These are phyloP conservation scores for Ivindomyrus marchei DNA, from an alignment of 2,113 vertebrate genomes.

Conservation along the genomic window DNA sequence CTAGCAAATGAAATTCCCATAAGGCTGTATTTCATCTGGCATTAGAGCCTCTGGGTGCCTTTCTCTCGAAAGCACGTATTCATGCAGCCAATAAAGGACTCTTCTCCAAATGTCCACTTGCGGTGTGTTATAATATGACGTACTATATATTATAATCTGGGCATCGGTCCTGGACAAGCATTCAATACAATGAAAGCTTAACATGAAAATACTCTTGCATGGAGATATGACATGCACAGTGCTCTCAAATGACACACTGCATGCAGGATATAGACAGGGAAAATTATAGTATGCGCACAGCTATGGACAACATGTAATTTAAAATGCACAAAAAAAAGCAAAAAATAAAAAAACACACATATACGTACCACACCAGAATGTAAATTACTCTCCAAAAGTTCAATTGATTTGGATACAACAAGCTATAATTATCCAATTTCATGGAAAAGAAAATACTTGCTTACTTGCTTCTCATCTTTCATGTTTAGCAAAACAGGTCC, in stretches of 20 bases:
- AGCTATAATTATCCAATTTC: conserved; percentile 82
- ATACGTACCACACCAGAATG: conserved; percentile 77
- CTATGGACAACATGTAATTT: conserved; percentile 91
- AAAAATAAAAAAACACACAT: conserved; percentile 53
- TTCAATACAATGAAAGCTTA: conserved; percentile 13
- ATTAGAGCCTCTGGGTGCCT: neutral
- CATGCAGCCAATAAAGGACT: neutral
- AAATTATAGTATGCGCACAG: conserved; percentile 86
- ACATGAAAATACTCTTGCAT: conserved; percentile 55
- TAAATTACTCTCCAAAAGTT: conserved; percentile 75
- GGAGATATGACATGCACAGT: conserved; percentile 63
- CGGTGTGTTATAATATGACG: neutral
- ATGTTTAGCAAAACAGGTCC: conserved; percentile 39
- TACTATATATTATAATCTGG: neutral
- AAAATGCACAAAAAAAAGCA: conserved; percentile 63
- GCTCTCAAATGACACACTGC: conserved; percentile 84
- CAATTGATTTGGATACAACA: conserved; percentile 74
- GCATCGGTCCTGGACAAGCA: neutral
- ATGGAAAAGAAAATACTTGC: conserved; percentile 75
- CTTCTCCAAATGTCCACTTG: neutral
- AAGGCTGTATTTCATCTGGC: neutral
- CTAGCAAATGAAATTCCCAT: neutral
- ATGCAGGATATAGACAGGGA: conserved; percentile 80
- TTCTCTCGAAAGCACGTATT: neutral
- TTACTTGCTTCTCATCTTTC: conserved; percentile 73